These are phyloP conservation scores for Tolypeutes matacus DNA, from an alignment of 2,797 vertebrate genomes.

Conservation along the genomic window DNA sequence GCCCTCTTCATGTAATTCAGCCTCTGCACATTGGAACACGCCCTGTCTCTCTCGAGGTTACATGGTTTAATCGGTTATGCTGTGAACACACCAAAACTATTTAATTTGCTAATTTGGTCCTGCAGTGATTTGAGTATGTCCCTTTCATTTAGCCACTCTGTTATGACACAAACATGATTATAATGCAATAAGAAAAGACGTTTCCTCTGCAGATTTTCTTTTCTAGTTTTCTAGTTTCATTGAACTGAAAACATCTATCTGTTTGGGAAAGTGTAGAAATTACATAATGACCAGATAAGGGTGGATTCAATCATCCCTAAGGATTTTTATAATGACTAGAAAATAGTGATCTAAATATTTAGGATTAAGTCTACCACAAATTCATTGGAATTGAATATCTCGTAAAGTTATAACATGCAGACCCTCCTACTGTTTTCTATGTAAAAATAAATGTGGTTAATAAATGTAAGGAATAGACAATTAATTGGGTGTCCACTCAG, in stretches of 20 bases:
- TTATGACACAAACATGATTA: constrained; percentile 74
- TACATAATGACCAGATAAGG: constrained; percentile 36
- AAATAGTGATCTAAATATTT: constrained; percentile 28
- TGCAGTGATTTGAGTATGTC: constrained; percentile 66
- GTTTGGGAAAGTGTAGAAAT: constrained; percentile 48
- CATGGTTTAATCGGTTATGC: constrained; percentile 67
- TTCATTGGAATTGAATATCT: constrained; percentile 25
- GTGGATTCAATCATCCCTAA: not conserved
- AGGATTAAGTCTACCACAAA: constrained; percentile 1
- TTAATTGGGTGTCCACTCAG: not conserved
- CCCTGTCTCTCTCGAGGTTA: not conserved
- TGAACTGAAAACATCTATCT: constrained; percentile 39
- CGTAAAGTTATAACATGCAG: not conserved
- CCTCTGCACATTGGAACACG: not conserved
- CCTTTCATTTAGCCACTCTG: constrained; percentile 72
- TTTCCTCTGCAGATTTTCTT: constrained; percentile 70
- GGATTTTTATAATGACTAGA: constrained; percentile 45
- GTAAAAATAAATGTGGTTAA: not conserved
- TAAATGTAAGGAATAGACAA: not conserved
- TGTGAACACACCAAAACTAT: constrained; percentile 72
- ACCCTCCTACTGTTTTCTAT: not conserved
- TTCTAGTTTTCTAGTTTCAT: constrained; percentile 49
- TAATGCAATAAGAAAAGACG: constrained; percentile 74
- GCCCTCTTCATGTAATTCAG: not conserved
- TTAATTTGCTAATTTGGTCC: constrained; percentile 70